Conservation (phyloP, 2,888 invertebrate species). For the Saturnia japonica region DNA sequence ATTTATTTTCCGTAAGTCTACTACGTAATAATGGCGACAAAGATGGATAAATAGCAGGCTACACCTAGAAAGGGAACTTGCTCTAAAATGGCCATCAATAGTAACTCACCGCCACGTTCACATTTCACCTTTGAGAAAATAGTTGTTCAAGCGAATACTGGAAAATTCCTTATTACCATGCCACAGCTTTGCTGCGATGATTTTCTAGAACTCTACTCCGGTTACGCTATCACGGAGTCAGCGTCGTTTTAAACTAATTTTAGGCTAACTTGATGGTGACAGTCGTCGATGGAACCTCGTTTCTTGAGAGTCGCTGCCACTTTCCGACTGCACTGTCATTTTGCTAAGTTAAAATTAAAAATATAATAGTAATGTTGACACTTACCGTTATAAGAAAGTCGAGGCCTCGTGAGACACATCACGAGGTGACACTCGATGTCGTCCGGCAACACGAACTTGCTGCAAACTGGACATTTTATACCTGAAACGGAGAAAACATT, state of each 20-base stretch:
- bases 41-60: too few species aligned
- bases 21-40: too few species aligned
- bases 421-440: slow-evolving; percentile 99
- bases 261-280: background rate
- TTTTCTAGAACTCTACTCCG: background rate
- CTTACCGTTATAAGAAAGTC: slow-evolving; percentile 98
- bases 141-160: too few species aligned
- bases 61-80: too few species aligned
- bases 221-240: background rate
- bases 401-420: slow-evolving; percentile 99
- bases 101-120: too few species aligned
- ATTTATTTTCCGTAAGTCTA: too few species aligned
- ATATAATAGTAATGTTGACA: slow-evolving; percentile 30
- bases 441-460: slow-evolving; percentile 98
- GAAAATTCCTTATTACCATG: too few species aligned
- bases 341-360: background rate
- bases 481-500: slow-evolving; percentile 84
- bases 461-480: slow-evolving; percentile 99
- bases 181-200: too few species aligned
- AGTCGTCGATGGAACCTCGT: background rate
- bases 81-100: too few species aligned
- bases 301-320: background rate
- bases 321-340: background rate
- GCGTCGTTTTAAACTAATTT: background rate
- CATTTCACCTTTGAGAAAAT: too few species aligned